These are phyloP conservation scores for Oxyteleia sp. DNA, from an alignment of 2,888 invertebrate genomes.

Conservation along the genomic window DNA sequence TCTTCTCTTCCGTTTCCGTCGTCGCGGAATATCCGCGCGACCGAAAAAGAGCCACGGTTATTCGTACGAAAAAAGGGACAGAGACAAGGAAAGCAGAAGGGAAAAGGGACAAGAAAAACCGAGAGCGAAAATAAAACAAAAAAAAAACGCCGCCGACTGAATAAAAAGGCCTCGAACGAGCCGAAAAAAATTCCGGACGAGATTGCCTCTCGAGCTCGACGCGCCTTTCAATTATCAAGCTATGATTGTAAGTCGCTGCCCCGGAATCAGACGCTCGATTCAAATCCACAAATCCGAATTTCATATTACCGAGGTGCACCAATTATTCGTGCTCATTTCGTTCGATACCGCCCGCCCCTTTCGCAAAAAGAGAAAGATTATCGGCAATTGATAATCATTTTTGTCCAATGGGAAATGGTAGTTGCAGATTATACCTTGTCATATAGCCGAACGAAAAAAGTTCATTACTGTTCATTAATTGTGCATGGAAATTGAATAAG, in stretches of 20 bases:
- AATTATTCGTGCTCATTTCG: slow-evolving; percentile 46
- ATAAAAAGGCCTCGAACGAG: slow-evolving; percentile 23
- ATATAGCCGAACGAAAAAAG: too few species aligned
- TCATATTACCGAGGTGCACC: slow-evolving; percentile 32
- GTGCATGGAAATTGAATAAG: too few species aligned
- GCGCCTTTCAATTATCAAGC: slow-evolving; percentile 69
- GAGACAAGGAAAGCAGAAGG: background rate
- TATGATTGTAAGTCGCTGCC: slow-evolving; percentile 60
- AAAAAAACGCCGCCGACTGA: slow-evolving; percentile 11
- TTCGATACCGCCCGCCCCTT: slow-evolving; percentile 6
- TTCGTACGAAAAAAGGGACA: slow-evolving; percentile 9
- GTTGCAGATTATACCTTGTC: too few species aligned
- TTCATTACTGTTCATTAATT: too few species aligned
- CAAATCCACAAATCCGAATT: slow-evolving; percentile 52
- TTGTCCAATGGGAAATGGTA: slow-evolving; percentile 7
- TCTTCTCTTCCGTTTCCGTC: slow-evolving; percentile 59
- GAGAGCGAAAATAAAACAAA: slow-evolving; percentile 7
- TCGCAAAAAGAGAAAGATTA: slow-evolving; percentile 8
- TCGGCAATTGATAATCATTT: slow-evolving; percentile 25
- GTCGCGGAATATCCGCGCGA: slow-evolving; percentile 48
- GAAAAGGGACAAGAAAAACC: slow-evolving; percentile 7
- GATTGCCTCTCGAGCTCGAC: slow-evolving; percentile 59
- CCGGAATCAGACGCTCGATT: slow-evolving; percentile 47
- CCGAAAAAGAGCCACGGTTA: slow-evolving; percentile 32
- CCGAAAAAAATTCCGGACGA: slow-evolving; percentile 29